Percentiles rank a stretch among this genome's conserved stretches.
Evolutionary conservation across 2,888 invertebrate genomes (phyloP).

Genomic region (Melangyna quadrimaculata): DNA sequence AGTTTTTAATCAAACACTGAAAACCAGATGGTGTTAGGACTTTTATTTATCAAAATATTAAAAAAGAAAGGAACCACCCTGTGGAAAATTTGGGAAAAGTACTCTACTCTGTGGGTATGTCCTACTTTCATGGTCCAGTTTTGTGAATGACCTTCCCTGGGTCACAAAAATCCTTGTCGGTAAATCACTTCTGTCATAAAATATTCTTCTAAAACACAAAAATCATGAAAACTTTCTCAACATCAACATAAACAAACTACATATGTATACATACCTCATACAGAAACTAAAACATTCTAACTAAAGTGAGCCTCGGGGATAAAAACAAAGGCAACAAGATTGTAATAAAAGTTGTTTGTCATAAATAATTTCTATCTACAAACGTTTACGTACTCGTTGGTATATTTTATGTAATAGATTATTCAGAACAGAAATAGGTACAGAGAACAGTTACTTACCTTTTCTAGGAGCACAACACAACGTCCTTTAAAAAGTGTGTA

Average conservation of each 20-base stretch:
- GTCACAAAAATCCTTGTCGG: conserved; percentile 31
- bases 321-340: neutral
- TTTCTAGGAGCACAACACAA: neutral
- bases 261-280: too few relatives aligned
- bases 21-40: too few relatives aligned
- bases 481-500: conserved; percentile 10
- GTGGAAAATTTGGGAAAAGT: too few relatives aligned
- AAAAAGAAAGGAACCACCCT: too few relatives aligned
- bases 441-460: neutral
- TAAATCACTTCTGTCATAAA: conserved; percentile 40
- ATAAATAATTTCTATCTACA: conserved; percentile 51
- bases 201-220: neutral
- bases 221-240: conserved; percentile 40
- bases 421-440: neutral
- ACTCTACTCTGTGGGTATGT: neutral
- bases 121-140: conserved; percentile 13
- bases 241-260: neutral
- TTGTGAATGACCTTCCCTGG: conserved; percentile 32
- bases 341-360: conserved; percentile 47
- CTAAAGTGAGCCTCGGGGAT: conserved; percentile 29
- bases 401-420: conserved; percentile 23
- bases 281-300: conserved; percentile 11
- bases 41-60: too few relatives aligned
- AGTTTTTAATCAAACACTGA: too few relatives aligned
- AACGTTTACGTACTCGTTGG: too few relatives aligned